phyloP scores from a whole-genome alignment of 2,797 vertebrate genomes.

The Vultur gryphus region DNA sequence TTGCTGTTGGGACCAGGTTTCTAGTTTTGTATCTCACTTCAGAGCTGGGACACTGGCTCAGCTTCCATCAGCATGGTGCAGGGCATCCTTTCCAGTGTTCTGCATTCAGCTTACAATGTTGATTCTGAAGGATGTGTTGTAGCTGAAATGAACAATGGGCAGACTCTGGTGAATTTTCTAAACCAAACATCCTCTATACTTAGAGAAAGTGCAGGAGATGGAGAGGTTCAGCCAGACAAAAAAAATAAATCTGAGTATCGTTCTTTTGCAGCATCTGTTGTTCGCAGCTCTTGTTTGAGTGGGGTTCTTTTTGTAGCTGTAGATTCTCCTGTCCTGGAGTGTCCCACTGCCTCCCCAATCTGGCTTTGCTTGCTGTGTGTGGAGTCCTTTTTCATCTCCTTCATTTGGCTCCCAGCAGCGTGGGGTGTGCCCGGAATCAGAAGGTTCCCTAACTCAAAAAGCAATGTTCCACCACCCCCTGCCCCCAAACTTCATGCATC shows the following conservation, averaged over 20 bases:
- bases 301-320: background rate
- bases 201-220: background rate
- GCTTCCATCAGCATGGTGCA: background rate
- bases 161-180: background rate
- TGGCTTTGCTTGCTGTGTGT: background rate
- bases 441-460: background rate
- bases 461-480: too few species aligned
- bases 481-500: background rate
- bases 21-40: background rate
- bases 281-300: background rate
- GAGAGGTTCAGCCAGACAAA: background rate
- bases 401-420: background rate
- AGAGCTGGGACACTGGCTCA: background rate
- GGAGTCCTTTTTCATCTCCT: background rate
- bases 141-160: background rate
- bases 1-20: background rate
- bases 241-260: background rate
- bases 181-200: background rate
- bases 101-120: background rate
- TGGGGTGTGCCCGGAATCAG: background rate
- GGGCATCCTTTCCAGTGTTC: background rate
- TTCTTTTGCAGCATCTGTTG: background rate
- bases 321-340: background rate
- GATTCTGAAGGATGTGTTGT: background rate
- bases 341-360: background rate